phyloP scores from a whole-genome alignment of 2,888 invertebrate species.

The Dione juno region DNA sequence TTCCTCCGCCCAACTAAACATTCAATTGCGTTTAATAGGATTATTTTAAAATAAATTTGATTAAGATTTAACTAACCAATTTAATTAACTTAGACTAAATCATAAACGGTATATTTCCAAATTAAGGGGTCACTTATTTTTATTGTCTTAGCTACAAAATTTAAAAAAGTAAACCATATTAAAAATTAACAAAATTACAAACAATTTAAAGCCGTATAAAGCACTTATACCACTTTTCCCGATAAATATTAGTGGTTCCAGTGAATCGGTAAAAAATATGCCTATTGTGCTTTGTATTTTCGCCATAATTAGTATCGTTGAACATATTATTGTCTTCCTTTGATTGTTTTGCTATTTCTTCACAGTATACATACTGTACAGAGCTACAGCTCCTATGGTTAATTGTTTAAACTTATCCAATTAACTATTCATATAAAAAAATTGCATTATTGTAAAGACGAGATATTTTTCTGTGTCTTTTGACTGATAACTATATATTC shows the following conservation, averaged over 20 bases:
- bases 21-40: no score
- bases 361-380: neutral
- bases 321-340: constrained; percentile 21
- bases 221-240: neutral
- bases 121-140: no score
- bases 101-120: no score
- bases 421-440: neutral
- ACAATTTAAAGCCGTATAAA: neutral
- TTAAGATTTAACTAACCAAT: no score
- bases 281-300: constrained; percentile 28
- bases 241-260: constrained; percentile 8
- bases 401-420: neutral
- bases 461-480: no score
- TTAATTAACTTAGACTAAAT: no score
- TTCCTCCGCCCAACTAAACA: no score
- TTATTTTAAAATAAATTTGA: no score
- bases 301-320: constrained; percentile 4
- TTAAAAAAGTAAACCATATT: neutral
- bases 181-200: neutral
- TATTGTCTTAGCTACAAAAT: neutral
- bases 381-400: neutral
- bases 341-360: constrained; percentile 5
- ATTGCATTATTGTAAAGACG: no score
- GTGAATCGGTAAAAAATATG: constrained; percentile 14
- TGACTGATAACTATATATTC: no score